A percentile compares a stretch with the other conserved stretches of the same genome.
Conservation (phyloP, 2,113 vertebrate species). For the Eubucco bourcierii region DNA sequence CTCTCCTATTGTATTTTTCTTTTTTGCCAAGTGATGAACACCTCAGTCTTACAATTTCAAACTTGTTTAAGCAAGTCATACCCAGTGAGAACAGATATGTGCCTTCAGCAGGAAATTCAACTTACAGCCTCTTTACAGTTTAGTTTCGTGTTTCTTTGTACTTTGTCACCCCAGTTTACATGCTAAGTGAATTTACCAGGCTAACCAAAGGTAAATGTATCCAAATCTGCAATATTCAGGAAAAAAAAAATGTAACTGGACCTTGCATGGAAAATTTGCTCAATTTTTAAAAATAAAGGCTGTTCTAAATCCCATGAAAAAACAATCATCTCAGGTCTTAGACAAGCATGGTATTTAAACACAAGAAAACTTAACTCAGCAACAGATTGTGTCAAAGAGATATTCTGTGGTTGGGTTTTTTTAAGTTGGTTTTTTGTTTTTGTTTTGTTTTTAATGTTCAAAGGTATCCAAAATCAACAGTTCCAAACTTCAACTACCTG, state of each 20-base stretch:
- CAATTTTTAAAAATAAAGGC: background rate
- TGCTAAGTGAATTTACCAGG: background rate
- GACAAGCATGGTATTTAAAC: background rate
- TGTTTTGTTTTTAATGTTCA: background rate
- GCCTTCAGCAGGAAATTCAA: constrained; percentile 1
- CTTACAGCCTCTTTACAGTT: background rate
- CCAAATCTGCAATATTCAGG: background rate
- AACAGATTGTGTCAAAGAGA: background rate
- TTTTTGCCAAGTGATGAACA: constrained; percentile 46
- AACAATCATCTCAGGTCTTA: background rate
- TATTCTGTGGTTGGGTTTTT: background rate
- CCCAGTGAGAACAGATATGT: background rate
- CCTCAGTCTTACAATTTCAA: constrained; percentile 11
- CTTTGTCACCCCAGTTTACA: background rate
- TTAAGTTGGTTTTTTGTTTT: too few species aligned
- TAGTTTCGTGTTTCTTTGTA: background rate
- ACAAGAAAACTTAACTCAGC: background rate
- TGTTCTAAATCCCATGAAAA: background rate
- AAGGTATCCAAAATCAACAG: background rate
- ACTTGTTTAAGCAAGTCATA: constrained; percentile 64
- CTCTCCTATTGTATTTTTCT: background rate
- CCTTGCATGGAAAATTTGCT: background rate
- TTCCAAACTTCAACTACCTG: background rate
- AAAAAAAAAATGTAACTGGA: background rate
- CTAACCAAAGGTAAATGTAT: background rate